Percentiles rank a stretch among this genome's conserved stretches.
phyloP scores from a whole-genome alignment of 2,888 invertebrate species.

The Erebia epiphron region DNA sequence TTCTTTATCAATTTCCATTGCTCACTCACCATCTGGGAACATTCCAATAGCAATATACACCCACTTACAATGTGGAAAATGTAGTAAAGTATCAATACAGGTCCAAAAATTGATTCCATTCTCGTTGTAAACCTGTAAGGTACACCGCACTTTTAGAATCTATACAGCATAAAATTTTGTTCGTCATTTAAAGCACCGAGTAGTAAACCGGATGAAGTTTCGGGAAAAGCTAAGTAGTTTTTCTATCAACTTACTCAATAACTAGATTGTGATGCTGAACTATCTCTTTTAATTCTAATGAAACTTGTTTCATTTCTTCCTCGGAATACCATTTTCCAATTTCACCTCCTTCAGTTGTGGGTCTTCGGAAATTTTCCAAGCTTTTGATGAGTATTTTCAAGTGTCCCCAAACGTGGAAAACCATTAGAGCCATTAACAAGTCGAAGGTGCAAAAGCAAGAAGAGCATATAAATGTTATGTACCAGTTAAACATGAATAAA shows the following conservation, averaged over 20 bases:
- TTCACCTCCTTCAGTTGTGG: conserved; percentile 13
- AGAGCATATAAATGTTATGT: conserved; percentile 35
- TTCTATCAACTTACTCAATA: conserved; percentile 34
- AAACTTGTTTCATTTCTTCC: conserved; percentile 26
- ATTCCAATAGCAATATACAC: conserved; percentile 49
- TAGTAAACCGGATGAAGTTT: too few species aligned
- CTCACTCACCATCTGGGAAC: conserved; percentile 46
- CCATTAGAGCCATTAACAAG: conserved; percentile 43
- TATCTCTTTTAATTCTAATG: conserved; percentile 27
- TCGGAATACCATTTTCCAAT: conserved; percentile 21
- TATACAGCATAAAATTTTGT: not conserved
- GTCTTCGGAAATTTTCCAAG: conserved; percentile 39
- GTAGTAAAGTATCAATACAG: conserved; percentile 45
- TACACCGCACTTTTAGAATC: too few species aligned
- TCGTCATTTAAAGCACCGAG: too few species aligned
- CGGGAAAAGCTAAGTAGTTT: too few species aligned
- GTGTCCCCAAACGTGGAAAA: conserved; percentile 48
- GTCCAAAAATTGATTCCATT: conserved; percentile 49
- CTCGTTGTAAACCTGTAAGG: conserved; percentile 43
- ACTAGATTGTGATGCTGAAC: conserved; percentile 36
- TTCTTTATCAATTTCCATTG: not conserved
- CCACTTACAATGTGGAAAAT: conserved; percentile 46
- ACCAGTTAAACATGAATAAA: conserved; percentile 36
- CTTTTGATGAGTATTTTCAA: conserved; percentile 44
- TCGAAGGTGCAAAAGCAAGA: conserved; percentile 43